Base-by-base conservation (phyloP, 23 tunicate species). In the Styela clava region DNA sequence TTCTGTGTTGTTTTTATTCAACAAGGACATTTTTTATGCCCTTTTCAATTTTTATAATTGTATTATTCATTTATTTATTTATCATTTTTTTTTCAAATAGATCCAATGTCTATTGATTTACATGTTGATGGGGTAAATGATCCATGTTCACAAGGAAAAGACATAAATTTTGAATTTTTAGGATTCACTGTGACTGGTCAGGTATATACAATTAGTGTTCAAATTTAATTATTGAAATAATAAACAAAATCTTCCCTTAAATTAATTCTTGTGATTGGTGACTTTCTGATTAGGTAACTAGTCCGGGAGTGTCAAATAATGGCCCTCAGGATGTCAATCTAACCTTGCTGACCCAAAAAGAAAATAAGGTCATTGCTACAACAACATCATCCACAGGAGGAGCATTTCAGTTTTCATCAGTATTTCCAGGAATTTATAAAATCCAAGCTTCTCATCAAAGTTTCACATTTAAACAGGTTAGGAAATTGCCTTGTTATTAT, bases 161-260 rank as follows among this genome's bases (percentile, higher is more conserved):
- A 93, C 31, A 93, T 93, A 74, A 93, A 93, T 79, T 93, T 93
- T 76, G 37, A 79, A 5, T 93, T 93, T 74, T 70, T 84, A 78
- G 98, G 98, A 27, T 93, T 93, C 73, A 79, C 87, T 33, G 74
- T 93, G 1, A 33, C 93, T 68, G 98, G 98, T 26, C 83, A 93
- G 90, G 98, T 93, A 87, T 24, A 20, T 29, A n/a, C n/a, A n/a
- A n/a, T n/a, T n/a, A 61, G 0, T 23, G n/a, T 61, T 22, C n/a
- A 22, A 61, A 61, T 0, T 61, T 61, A 22, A 61, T 61, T 61
- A 23, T 0, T 61, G 64, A 0, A 61, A 0, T 22, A 0, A 23
- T 22, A 61, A 22, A 0, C n/a, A 61, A 61, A 0, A 21, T 21
- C n/a, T 61, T 61, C n/a, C 22, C 64, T 61, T 0, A n/a, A n/a